Evolutionary conservation across 2,113 vertebrate species (phyloP), one percentile per base, ranked within the genome.

Genomic region (Siniperca knerii): DNA sequence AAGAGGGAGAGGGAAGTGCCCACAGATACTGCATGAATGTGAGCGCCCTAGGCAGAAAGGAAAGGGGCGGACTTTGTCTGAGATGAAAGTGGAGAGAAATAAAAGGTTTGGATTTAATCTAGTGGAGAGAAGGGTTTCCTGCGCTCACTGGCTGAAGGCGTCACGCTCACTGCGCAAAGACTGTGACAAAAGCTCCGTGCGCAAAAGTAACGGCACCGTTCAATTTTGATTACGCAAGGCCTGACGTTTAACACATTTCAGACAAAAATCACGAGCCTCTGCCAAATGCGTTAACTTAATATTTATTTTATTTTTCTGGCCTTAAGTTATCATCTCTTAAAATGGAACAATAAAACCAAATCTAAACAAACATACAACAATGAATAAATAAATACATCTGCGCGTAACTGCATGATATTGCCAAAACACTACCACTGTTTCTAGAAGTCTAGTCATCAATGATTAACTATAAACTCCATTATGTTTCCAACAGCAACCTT

Each of bases 31-130:
- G 81, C 87, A 90, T 92, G 92, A 94, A 94, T 92, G 90, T 87
- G 87, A 79, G 92, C 90, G 92, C 94, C 92, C 81, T 87, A 54
- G 93, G 93, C 89, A 46, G 80, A 92, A 87, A 92, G 96, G 95
- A 95, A 96, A 95, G 97, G 95, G 97, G 96, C 96, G 97, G 96
- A 97, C 95, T 97, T 95, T 94, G 95, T 95, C 94, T 86, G 83
- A 98, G 97, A 98, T 99, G 97, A 98, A 98, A 99, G 97, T 97
- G 95, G 96, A 93, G 90, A 94, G 94, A 96, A 98, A 98, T 97
- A 98, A 99, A 98, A 96, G 96, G 96, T 95, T 97, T 75, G 96
- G 96, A 96, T 98, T 99, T 98, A 99, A 98, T 97, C 97, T 95
- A 97, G 96, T 95, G 95, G 95, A 94, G 96, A 97, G 95, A 84